Percentiles rank a stretch among this genome's conserved stretches.
Evolutionary conservation across 1,140 invertebrate species (phyloP).

Genomic region (Drosophila fuyamai): DNA sequence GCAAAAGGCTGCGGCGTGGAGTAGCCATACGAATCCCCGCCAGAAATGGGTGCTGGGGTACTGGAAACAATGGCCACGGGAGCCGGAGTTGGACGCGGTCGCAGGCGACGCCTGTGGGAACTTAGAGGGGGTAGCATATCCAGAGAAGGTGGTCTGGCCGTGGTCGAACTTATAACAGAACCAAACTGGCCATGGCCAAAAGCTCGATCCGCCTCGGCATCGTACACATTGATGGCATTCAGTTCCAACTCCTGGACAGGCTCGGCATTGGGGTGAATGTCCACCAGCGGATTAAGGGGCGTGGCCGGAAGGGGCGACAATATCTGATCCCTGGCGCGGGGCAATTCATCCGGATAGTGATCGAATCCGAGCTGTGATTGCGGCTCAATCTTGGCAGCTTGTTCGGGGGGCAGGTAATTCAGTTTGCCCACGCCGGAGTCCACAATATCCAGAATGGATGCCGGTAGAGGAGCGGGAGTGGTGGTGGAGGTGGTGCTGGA

Average conservation of each 20-base stretch:
- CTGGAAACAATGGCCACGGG: slow-evolving; percentile 36
- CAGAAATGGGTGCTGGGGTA: slow-evolving; percentile 64
- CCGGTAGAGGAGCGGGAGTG: slow-evolving; percentile 44
- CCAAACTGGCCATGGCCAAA: slow-evolving; percentile 60
- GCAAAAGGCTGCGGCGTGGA: slow-evolving; percentile 70
- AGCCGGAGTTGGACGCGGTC: slow-evolving; percentile 64
- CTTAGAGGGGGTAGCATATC: slow-evolving; percentile 71
- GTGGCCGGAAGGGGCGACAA: slow-evolving; percentile 15
- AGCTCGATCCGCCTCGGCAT: slow-evolving; percentile 69
- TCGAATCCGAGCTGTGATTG: slow-evolving; percentile 75
- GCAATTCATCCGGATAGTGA: slow-evolving; percentile 80
- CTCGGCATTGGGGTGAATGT: slow-evolving; percentile 62
- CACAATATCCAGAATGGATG: slow-evolving; percentile 49
- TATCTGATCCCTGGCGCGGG: slow-evolving; percentile 52
- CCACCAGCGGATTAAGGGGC: slow-evolving; percentile 38
- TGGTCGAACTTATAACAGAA: slow-evolving; percentile 77
- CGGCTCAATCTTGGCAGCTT: slow-evolving; percentile 75
- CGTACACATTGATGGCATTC: slow-evolving; percentile 75
- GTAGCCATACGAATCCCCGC: slow-evolving; percentile 37
- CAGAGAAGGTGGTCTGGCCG: slow-evolving; percentile 66
- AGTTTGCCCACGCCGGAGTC: slow-evolving; percentile 74
- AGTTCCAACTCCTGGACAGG: slow-evolving; percentile 42
- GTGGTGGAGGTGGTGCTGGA: slow-evolving; percentile 66
- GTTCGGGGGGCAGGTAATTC: slow-evolving; percentile 82
- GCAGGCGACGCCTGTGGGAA: slow-evolving; percentile 45